phyloP scores from a whole-genome alignment of 2,888 invertebrate species.

The Parelbella ahira region DNA sequence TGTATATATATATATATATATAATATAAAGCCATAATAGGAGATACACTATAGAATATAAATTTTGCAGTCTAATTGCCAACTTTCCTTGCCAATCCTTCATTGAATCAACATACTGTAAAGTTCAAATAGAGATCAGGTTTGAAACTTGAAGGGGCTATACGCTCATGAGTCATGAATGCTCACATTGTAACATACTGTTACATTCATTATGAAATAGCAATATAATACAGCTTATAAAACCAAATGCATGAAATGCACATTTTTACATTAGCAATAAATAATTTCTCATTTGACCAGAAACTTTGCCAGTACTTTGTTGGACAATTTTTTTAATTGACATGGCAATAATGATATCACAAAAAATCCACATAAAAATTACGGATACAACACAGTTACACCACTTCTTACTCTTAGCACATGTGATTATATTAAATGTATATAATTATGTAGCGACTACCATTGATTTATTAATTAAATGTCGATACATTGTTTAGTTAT shows the following conservation, averaged over 20 bases:
- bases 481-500: conserved; percentile 6
- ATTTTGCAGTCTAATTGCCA: conserved; percentile 27
- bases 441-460: conserved; percentile 10
- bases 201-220: conserved; percentile 33
- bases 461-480: conserved; percentile 7
- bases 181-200: conserved; percentile 34
- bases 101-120: conserved; percentile 59
- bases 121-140: conserved; percentile 73
- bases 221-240: conserved; percentile 54
- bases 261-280: conserved; percentile 71
- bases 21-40: conserved; percentile 13
- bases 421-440: conserved; percentile 17
- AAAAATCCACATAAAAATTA: conserved; percentile 28
- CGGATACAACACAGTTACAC: conserved; percentile 20
- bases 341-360: conserved; percentile 72
- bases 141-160: conserved; percentile 54
- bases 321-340: conserved; percentile 77
- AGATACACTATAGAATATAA: conserved; percentile 20
- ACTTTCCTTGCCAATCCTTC: conserved; percentile 55
- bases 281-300: conserved; percentile 72
- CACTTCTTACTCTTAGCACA: conserved; percentile 18
- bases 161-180: conserved; percentile 51
- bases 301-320: conserved; percentile 64
- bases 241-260: conserved; percentile 66
- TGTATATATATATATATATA: conserved; percentile 12